Conservation (phyloP, 2,113 vertebrate genomes). For the Megaceryle maxima region DNA sequence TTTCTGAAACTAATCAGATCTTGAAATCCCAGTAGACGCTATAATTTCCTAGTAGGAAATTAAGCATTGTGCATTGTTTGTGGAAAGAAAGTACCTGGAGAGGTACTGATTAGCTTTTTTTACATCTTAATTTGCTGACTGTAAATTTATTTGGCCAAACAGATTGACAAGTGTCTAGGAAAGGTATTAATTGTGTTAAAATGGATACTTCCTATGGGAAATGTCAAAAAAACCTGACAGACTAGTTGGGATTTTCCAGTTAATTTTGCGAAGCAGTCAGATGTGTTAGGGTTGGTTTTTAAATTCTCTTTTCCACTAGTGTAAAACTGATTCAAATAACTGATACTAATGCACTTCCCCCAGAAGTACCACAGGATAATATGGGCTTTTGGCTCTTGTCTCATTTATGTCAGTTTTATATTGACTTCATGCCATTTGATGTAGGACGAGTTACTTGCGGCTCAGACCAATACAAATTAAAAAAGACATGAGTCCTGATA, state of each 20-base stretch:
- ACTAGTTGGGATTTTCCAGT: background rate
- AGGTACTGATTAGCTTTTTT: slow-evolving; percentile 50
- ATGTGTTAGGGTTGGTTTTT: background rate
- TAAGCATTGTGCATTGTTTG: slow-evolving; percentile 59
- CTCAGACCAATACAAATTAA: background rate
- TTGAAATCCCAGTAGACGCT: slow-evolving; percentile 60
- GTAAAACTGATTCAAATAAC: background rate
- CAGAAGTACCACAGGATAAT: background rate
- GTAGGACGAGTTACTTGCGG: background rate
- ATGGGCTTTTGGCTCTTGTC: background rate
- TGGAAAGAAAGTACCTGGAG: slow-evolving; percentile 59
- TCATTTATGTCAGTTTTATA: background rate
- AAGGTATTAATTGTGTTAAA: slow-evolving; percentile 27
- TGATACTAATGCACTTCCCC: background rate
- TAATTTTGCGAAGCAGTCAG: slow-evolving; percentile 8
- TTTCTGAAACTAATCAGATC: slow-evolving; percentile 66
- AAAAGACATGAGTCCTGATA: background rate
- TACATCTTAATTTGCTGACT: slow-evolving; percentile 61
- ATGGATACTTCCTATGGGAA: slow-evolving; percentile 48
- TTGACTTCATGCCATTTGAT: background rate
- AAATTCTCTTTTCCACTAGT: background rate
- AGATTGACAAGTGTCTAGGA: slow-evolving; percentile 45
- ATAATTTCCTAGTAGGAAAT: slow-evolving; percentile 71
- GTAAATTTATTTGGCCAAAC: slow-evolving; percentile 38
- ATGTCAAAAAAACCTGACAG: background rate